Evolutionary conservation across 1,140 invertebrate species (phyloP).

Genomic region (Cardiocondyla obscurior): DNA sequence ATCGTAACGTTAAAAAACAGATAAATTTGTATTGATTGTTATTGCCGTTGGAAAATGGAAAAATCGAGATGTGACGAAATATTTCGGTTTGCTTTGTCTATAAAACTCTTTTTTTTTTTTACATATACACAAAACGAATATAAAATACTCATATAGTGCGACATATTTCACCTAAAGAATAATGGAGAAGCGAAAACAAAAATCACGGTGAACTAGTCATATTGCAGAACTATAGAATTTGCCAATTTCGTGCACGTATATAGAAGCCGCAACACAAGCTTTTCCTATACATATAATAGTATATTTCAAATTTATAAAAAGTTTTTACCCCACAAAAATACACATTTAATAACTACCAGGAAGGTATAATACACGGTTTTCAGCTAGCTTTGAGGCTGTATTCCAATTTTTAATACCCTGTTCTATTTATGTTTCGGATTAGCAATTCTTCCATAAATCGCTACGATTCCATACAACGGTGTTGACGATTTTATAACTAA

Average conservation of each 20-base stretch:
- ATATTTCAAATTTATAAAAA: slow-evolving; percentile 43
- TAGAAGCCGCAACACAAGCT: slow-evolving; percentile 2
- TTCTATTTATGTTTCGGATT: background rate
- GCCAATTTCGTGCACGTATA: background rate
- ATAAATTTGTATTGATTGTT: background rate
- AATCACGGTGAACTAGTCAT: background rate
- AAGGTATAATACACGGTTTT: background rate
- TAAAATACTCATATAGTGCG: background rate
- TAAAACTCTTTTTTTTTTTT: slow-evolving; percentile 6
- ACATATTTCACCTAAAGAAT: slow-evolving; percentile 29
- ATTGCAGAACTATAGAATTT: background rate
- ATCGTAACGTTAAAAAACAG: background rate
- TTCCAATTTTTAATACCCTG: background rate
- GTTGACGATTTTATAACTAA: background rate
- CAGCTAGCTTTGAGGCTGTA: background rate
- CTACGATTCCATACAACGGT: background rate
- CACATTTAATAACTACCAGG: slow-evolving; percentile 8
- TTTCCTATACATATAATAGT: background rate
- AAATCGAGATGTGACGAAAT: slow-evolving; percentile 23
- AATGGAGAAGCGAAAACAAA: background rate
- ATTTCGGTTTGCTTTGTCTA: slow-evolving; percentile 24
- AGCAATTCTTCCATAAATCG: background rate
- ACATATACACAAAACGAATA: slow-evolving; percentile 44
- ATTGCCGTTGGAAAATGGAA: background rate
- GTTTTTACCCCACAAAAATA: background rate